Percentiles rank a stretch among this genome's conserved stretches.
Conservation (phyloP, 2,113 vertebrate species). For the Rousettus leschenaultii region DNA sequence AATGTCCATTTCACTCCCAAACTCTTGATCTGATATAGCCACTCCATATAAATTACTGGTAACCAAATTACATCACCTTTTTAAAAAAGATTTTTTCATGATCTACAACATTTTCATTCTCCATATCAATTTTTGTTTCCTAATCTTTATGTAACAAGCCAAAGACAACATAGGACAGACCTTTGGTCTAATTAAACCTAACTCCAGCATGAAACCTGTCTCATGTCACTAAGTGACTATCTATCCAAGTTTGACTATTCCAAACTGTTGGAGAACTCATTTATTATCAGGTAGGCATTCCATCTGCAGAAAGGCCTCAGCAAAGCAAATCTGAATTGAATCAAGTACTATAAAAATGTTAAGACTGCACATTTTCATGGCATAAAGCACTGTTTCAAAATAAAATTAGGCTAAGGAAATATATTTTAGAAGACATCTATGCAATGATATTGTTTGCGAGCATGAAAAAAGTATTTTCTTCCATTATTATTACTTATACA, state of each 20-base stretch:
- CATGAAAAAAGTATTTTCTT: constrained; percentile 11
- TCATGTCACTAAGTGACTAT: background rate
- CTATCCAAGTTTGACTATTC: background rate
- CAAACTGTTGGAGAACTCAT: background rate
- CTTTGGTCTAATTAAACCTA: background rate
- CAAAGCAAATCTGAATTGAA: constrained; percentile 35
- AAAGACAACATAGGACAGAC: background rate
- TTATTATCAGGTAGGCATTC: constrained; percentile 5
- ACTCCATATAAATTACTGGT: background rate
- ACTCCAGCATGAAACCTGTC: background rate
- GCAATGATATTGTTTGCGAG: background rate
- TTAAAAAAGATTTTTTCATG: background rate
- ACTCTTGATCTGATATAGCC: background rate
- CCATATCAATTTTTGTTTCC: background rate
- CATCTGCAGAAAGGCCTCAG: background rate
- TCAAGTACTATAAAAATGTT: constrained; percentile 28
- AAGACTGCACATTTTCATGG: background rate
- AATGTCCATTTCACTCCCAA: background rate
- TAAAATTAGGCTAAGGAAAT: constrained; percentile 36
- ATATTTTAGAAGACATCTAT: background rate
- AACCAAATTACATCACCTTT: background rate
- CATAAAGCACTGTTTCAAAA: background rate
- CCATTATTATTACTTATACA: background rate
- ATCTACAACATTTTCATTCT: background rate
- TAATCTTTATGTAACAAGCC: background rate